phyloP scores from a whole-genome alignment of 1,140 invertebrate species.

The Sesamia nonagrioides region DNA sequence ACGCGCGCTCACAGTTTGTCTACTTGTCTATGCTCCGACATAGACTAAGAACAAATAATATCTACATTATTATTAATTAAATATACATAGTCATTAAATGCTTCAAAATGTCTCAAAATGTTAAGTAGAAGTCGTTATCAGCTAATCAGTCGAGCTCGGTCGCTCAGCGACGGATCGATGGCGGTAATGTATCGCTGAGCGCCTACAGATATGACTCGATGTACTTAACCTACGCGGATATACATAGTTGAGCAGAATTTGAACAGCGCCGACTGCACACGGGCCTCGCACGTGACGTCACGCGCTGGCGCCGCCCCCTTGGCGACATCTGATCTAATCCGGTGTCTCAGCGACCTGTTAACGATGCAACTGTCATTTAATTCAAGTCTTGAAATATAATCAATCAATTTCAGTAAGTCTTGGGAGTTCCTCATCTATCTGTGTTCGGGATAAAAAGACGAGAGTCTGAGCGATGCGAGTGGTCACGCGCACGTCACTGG shows the following conservation, averaged over 20 bases:
- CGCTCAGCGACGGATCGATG: neutral
- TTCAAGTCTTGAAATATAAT: neutral
- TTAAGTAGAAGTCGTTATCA: constrained; percentile 57
- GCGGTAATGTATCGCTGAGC: constrained; percentile 43
- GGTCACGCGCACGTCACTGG: too few species aligned
- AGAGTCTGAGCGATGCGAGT: too few species aligned
- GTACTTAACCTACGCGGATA: constrained; percentile 51
- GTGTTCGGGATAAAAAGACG: too few species aligned
- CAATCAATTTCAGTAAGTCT: too few species aligned
- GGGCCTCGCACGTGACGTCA: neutral
- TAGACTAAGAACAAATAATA: constrained; percentile 35
- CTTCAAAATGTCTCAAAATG: constrained; percentile 54
- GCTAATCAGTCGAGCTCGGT: constrained; percentile 67
- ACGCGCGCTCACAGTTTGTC: constrained; percentile 7
- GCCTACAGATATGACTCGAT: constrained; percentile 62
- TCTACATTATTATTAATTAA: constrained; percentile 17
- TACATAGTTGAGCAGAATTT: constrained; percentile 60
- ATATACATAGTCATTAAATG: constrained; percentile 53
- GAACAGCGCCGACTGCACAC: neutral
- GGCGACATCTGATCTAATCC: neutral
- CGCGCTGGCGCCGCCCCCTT: too few species aligned
- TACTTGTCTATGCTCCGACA: constrained; percentile 36
- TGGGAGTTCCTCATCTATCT: too few species aligned
- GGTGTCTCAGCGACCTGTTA: neutral
- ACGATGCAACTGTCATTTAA: neutral